These are phyloP conservation scores for Masnerella sp. DNA, from an alignment of 2,888 invertebrate species.

Conservation along the genomic window DNA sequence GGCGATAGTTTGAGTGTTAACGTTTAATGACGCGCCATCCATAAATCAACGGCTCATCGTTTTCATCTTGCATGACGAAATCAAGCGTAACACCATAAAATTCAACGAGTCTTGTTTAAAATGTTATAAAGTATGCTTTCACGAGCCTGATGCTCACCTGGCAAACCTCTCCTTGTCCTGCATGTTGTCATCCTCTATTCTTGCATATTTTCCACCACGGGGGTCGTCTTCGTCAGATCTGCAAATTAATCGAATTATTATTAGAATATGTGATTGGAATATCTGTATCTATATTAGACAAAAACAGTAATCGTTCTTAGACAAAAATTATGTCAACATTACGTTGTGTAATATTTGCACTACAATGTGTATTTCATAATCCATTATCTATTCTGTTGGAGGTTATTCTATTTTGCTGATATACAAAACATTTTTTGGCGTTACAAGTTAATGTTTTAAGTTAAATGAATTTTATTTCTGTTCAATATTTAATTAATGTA, in stretches of 20 bases:
- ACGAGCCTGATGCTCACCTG: slow-evolving; percentile 82
- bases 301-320: no score
- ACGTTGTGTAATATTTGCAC: no score
- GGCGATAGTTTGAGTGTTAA: slow-evolving; percentile 27
- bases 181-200: slow-evolving; percentile 95
- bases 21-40: slow-evolving; percentile 30
- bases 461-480: no score
- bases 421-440: no score
- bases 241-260: slow-evolving; percentile 78
- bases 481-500: no score
- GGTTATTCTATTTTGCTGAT: no score
- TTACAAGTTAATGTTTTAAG: no score
- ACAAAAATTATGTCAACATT: no score
- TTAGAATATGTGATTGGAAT: neutral
- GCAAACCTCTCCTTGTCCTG: slow-evolving; percentile 99
- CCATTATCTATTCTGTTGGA: no score
- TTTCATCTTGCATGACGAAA: slow-evolving; percentile 46
- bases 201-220: slow-evolving; percentile 88
- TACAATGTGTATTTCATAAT: no score
- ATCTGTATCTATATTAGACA: neutral
- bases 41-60: slow-evolving; percentile 44
- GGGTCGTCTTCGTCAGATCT: slow-evolving; percentile 94
- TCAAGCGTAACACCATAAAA: slow-evolving; percentile 54
- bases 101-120: slow-evolving; percentile 56
- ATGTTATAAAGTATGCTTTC: slow-evolving; percentile 48